Percentiles rank a stretch among this genome's conserved stretches.
Conservation (phyloP, 1,140 invertebrate species). For the Halictus rubicundus region DNA sequence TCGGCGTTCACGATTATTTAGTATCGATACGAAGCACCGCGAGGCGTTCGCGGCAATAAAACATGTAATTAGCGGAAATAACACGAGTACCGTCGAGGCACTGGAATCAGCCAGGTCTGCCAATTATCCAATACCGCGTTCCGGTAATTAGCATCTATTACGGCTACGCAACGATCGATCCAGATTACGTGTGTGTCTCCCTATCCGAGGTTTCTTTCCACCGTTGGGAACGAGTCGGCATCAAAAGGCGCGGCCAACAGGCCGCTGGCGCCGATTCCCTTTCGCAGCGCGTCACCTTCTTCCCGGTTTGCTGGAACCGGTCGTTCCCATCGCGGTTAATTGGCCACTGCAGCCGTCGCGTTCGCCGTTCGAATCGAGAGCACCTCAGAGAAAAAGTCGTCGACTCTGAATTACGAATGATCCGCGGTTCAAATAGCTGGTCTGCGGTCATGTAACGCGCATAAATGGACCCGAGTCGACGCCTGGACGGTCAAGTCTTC, state of each 20-base stretch:
- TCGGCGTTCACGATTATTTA: too few species aligned
- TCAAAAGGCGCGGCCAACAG: background rate
- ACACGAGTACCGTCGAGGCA: too few species aligned
- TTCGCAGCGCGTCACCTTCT: slow-evolving; percentile 1
- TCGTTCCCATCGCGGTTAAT: background rate
- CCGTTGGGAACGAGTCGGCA: background rate
- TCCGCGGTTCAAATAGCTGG: background rate
- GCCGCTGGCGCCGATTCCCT: background rate
- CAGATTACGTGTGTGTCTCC: background rate
- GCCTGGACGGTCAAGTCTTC: background rate
- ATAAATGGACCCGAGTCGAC: background rate
- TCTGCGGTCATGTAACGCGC: background rate
- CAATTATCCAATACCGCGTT: background rate
- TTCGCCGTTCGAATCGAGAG: background rate
- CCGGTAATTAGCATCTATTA: slow-evolving; percentile 1
- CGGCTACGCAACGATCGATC: slow-evolving; percentile 5
- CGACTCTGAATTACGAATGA: background rate
- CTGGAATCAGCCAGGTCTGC: too few species aligned
- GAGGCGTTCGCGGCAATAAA: too few species aligned
- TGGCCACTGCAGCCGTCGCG: background rate
- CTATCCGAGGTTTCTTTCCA: background rate
- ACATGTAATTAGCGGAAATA: too few species aligned
- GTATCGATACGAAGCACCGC: too few species aligned
- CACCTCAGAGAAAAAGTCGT: background rate
- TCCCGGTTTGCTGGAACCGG: background rate